Conservation (phyloP, 92 coral and sea anemone species). For the Plumapathes pennacea region DNA sequence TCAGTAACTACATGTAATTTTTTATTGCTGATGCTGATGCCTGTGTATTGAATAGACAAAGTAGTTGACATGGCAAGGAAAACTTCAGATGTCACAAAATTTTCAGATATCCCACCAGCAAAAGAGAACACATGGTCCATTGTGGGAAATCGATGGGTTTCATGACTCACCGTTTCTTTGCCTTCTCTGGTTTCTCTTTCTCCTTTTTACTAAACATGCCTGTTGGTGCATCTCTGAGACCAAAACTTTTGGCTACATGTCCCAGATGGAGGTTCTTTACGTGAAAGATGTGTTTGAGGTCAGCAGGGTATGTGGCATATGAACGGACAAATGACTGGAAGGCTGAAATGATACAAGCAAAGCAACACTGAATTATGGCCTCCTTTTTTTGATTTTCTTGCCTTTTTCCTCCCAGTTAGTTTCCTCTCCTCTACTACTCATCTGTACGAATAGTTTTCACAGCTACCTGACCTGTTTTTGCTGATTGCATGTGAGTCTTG, state of each 20-base stretch:
- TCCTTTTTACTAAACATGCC: slow-evolving; percentile 62
- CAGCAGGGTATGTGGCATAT: slow-evolving; percentile 87
- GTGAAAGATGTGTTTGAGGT: slow-evolving; percentile 83
- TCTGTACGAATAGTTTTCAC: too few species aligned
- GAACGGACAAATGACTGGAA: slow-evolving; percentile 91
- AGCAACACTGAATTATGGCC: too few species aligned
- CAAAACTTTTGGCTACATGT: slow-evolving; percentile 94
- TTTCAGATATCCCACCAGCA: background rate
- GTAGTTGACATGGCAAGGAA: too few species aligned
- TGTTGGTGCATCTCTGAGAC: slow-evolving; percentile 89
- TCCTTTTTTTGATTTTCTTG: too few species aligned
- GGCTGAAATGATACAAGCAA: slow-evolving; percentile 56
- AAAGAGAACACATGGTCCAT: too few species aligned
- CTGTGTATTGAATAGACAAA: too few species aligned
- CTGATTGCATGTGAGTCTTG: slow-evolving; percentile 36
- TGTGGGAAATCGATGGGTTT: too few species aligned
- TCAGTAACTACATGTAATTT: too few species aligned
- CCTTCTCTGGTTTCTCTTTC: slow-evolving; percentile 12
- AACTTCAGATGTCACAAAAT: too few species aligned
- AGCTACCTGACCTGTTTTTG: slow-evolving; percentile 55
- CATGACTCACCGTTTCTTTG: slow-evolving; percentile 20
- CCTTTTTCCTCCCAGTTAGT: too few species aligned
- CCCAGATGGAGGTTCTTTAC: slow-evolving; percentile 85
- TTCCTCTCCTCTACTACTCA: too few species aligned
- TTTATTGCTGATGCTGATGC: too few species aligned